phyloP scores from a whole-genome alignment of 1,140 invertebrate species.

The Dendroctonus ponderosae region DNA sequence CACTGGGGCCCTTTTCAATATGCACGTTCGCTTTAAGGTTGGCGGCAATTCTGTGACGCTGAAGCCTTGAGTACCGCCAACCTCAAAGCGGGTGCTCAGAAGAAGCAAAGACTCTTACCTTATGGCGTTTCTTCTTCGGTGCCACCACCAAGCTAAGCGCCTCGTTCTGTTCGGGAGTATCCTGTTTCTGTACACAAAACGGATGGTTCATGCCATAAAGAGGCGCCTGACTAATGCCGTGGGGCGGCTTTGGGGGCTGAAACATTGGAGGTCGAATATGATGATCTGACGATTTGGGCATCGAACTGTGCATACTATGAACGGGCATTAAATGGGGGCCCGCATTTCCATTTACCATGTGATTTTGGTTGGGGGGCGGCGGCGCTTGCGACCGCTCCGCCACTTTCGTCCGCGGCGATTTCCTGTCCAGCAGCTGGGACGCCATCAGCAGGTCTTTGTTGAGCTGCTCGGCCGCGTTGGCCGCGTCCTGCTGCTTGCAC shows the following conservation, averaged over 20 bases:
- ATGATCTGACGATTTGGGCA: slow-evolving; percentile 68
- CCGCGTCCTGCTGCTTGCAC: slow-evolving; percentile 73
- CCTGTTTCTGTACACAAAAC: slow-evolving; percentile 64
- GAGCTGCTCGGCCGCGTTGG: slow-evolving; percentile 73
- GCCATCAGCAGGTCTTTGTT: slow-evolving; percentile 77
- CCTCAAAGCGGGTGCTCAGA: not conserved
- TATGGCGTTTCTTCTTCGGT: slow-evolving; percentile 94
- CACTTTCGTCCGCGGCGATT: slow-evolving; percentile 77
- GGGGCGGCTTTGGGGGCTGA: slow-evolving; percentile 75
- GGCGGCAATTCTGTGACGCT: not conserved
- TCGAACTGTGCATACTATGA: slow-evolving; percentile 51
- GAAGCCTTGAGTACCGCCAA: not conserved
- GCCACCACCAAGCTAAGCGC: slow-evolving; percentile 89
- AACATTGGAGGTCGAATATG: slow-evolving; percentile 66
- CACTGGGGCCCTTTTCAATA: not conserved
- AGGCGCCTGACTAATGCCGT: slow-evolving; percentile 65
- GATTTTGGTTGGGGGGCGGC: slow-evolving; percentile 48
- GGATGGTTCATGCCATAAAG: slow-evolving; percentile 67
- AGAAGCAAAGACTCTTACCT: slow-evolving; percentile 51
- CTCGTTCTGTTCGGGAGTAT: slow-evolving; percentile 87
- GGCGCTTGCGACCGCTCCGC: slow-evolving; percentile 64
- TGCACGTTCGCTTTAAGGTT: not conserved
- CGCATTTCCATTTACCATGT: slow-evolving; percentile 48
- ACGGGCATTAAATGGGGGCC: slow-evolving; percentile 45
- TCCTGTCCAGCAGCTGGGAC: slow-evolving; percentile 76